Evolutionary conservation across 2,113 vertebrate species (phyloP).

Genomic region (Tragelaphus buxtoni): DNA sequence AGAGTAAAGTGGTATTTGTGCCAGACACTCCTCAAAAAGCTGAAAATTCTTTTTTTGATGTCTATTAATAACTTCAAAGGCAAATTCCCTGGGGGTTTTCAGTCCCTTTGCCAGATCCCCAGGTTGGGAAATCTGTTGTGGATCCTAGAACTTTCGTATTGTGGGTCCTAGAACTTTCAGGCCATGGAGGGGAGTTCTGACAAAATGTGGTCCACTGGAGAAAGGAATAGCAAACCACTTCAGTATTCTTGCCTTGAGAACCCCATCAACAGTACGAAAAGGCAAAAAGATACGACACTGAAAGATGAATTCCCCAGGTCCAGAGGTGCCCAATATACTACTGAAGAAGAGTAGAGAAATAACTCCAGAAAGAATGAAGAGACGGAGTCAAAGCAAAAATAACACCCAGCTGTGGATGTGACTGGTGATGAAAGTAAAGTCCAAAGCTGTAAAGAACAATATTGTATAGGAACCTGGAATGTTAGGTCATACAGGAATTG

Average conservation of each 20-base stretch:
- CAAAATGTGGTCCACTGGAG: neutral
- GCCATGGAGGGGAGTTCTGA: neutral
- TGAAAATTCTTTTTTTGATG: neutral
- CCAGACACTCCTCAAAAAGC: neutral
- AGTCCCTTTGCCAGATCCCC: neutral
- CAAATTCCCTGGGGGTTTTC: neutral
- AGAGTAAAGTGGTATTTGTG: neutral
- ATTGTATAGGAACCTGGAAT: neutral
- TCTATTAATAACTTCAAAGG: neutral
- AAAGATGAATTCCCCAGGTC: neutral
- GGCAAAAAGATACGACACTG: neutral
- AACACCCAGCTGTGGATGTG: neutral
- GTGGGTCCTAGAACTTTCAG: neutral
- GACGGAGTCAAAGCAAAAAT: neutral
- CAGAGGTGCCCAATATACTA: neutral
- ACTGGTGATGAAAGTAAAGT: neutral
- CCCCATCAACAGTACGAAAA: neutral
- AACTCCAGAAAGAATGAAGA: neutral
- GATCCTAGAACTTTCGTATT: neutral
- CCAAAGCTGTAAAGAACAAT: neutral
- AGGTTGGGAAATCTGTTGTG: neutral
- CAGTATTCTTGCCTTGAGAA: neutral
- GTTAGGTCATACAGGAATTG: neutral
- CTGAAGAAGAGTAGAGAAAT: neutral
- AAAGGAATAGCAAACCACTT: neutral